Base-by-base conservation (phyloP, 1,140 invertebrate genomes). In the Drosophila pseudoananassae region DNA sequence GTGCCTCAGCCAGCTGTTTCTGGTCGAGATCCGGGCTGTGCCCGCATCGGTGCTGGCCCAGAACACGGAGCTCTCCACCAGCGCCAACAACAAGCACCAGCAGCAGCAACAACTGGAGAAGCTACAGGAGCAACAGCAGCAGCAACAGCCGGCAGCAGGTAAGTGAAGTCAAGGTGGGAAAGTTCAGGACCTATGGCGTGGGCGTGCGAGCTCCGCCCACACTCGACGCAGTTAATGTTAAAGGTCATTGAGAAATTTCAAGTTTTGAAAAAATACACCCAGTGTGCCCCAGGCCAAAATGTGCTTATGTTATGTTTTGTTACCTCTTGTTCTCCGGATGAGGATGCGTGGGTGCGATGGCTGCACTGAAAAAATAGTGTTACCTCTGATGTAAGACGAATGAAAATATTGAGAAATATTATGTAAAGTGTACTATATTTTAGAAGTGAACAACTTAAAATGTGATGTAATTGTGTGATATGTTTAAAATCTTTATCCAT, bases 31-130 rank as follows among this genome's bases (percentile, higher is more conserved):
- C 29, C 52, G 50, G 36, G 82, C 90, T 0, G 90, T 91, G 76
- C 90, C 90, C 64, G 76, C 90, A 45, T 91, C 90, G 50, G 90
- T 91, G 20, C 64, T 91, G n/a, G 90, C 90, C 60, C 90, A 91
- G 55, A 91, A 91, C 54, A 84, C 90, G 5, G 90, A 91, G 70
- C 68, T 91, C 7, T 78, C 84, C 36, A 89, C 89, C 40, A 91
- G 84, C 85, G 78, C 75, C 56, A 83, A 76, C 54, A 80, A 90
- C 25, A 85, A 87, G 82, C 78, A 63, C 33, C 85, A 90, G 29
- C 70, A 84, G 43, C 63, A 81, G 29, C 49, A 73, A 36, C 58
- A 79, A 49, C 57, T 46, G 20, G 43, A 46, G 17, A 78, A 90
- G 27, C 66, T 64, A 20, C 68, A 78, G 50, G 60, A 73, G 31